Base-by-base conservation (phyloP, 2,888 invertebrate genomes). In the Elysia crispata region DNA sequence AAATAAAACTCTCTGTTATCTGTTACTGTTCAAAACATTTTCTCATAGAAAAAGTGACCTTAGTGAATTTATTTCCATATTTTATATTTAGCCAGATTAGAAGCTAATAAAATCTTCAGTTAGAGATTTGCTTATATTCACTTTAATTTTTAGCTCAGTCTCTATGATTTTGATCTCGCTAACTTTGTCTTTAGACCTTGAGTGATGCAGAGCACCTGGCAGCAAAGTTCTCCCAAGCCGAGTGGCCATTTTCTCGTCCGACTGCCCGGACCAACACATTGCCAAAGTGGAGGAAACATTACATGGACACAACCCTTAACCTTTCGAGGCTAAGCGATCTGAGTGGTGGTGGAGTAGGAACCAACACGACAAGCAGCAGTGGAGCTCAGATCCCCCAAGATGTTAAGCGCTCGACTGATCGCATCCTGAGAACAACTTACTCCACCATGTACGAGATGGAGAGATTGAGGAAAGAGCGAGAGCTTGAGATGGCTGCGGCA, bases 401-500 rank as follows among this genome's bases (percentile, higher is more conserved):
- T 25, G 73, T 86, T 18, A 85, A 86, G 74, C 82, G 83, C 49
- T 85, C 86, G 1, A 89, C 89, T 1, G 86, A 88, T 70, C 86
- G 87, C 60, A 79, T 89, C 30, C 82, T 89, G 3, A 85, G 87
- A 64, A 86, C 88, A 0, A 87, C 89, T 0, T 87, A 90, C 76
- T 87, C 87, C 15, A 84, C 87, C 54, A 89, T 88, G 89, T 89
- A 86, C 76, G 88, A 89, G 73, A 87, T 89, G 85, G 85, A 90
- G 75, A 81, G 86, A 75, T 80, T 89, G 57, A 87, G 86, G 80
- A 83, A 87, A 64, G 85, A 88, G 76, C 74, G 86, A 49, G 78
- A 79, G 60, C 60, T 73, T 1, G 79, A 82, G 41, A 41, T 54
- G 41, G n/a, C 57, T 69, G 54, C 11, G 3, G 20, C 60, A n/a